Percentiles rank a stretch among this genome's conserved stretches.
Conservation (phyloP, 2,113 vertebrate species). For the Stegastes partitus region DNA sequence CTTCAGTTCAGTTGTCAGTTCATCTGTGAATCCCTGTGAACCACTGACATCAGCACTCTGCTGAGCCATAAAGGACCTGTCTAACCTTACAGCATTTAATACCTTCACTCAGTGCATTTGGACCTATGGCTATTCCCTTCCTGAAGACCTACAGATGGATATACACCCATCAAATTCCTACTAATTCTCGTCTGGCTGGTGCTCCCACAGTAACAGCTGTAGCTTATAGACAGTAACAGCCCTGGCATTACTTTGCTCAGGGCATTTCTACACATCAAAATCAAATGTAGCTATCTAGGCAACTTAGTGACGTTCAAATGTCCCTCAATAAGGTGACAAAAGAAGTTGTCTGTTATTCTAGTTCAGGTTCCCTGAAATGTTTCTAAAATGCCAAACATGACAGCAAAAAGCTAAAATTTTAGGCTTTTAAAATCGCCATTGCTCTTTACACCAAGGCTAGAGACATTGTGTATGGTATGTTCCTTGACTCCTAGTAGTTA, state of each 20-base stretch:
- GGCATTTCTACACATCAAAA: conserved; percentile 18
- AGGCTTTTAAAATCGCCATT: background rate
- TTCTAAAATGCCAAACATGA: background rate
- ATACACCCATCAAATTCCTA: background rate
- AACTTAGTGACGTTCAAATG: conserved; percentile 12
- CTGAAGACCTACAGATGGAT: background rate
- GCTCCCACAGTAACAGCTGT: conserved; percentile 5
- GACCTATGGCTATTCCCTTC: background rate
- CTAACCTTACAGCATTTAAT: background rate
- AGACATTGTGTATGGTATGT: background rate
- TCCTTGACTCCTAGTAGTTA: background rate
- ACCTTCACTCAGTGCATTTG: background rate
- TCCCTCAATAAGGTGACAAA: background rate
- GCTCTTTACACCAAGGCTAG: background rate
- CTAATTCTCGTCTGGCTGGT: background rate
- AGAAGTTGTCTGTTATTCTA: background rate
- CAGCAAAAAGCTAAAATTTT: background rate
- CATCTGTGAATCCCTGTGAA: background rate
- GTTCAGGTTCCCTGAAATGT: background rate
- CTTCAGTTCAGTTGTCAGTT: background rate
- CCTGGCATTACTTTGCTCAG: background rate
- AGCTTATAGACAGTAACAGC: background rate
- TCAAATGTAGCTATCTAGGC: conserved; percentile 10
- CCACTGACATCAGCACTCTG: conserved; percentile 14
- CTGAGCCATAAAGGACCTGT: background rate